phyloP scores from a whole-genome alignment of 2,113 vertebrate genomes.

The Laticauda laticaudata region DNA sequence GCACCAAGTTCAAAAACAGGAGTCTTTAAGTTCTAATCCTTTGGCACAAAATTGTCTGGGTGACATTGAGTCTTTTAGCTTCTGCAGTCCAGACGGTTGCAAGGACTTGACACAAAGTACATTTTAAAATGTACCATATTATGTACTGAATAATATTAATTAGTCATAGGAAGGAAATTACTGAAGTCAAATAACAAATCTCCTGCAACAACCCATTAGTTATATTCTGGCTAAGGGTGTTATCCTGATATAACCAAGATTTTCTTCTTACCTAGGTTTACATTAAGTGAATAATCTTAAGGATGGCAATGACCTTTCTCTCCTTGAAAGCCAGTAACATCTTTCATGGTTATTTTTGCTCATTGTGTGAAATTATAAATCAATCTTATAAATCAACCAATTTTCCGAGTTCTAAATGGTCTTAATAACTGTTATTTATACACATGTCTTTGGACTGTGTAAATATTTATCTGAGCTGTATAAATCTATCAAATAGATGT shows the following conservation, averaged over 20 bases:
- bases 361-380: background rate
- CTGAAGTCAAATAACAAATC: background rate
- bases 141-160: background rate
- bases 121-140: background rate
- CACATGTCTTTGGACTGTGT: background rate
- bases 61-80: background rate
- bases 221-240: background rate
- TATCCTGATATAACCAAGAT: background rate
- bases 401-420: background rate
- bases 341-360: background rate
- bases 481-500: background rate
- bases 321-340: background rate
- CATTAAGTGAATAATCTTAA: background rate
- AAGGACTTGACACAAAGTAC: background rate
- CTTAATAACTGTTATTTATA: background rate
- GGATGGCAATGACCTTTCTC: background rate
- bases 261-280: background rate
- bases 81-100: background rate
- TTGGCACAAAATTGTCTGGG: background rate
- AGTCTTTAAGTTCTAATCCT: background rate
- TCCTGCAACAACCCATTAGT: background rate
- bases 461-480: background rate
- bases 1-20: background rate
- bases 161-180: background rate
- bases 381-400: background rate